phyloP scores from a whole-genome alignment of 2,797 vertebrate genomes.

The Notolepis coatsorum region DNA sequence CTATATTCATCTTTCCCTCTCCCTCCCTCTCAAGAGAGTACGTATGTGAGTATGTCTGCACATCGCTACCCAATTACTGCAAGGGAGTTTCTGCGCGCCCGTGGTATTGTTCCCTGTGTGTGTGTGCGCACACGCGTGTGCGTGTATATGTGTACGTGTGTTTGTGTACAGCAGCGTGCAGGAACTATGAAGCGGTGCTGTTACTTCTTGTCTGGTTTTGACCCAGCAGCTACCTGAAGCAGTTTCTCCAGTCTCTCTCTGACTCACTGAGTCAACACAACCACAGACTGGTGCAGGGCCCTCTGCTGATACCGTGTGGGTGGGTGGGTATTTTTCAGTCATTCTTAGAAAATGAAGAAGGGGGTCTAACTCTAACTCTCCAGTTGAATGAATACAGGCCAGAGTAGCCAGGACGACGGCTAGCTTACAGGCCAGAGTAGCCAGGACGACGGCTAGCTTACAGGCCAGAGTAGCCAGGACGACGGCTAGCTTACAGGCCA shows the following conservation, averaged over 20 bases:
- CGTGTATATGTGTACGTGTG: slow-evolving; percentile 40
- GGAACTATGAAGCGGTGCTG: slow-evolving; percentile 54
- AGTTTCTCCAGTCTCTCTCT: slow-evolving; percentile 69
- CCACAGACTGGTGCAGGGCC: slow-evolving; percentile 35
- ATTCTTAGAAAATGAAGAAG: slow-evolving; percentile 1
- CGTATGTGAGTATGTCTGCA: slow-evolving; percentile 64
- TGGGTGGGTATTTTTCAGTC: not conserved
- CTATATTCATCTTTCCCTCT: not conserved
- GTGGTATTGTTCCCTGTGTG: slow-evolving; percentile 8
- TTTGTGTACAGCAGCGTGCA: slow-evolving; percentile 30
- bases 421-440: too few species aligned
- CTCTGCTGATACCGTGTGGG: slow-evolving; percentile 13
- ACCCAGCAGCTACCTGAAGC: slow-evolving; percentile 75
- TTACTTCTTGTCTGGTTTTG: slow-evolving; percentile 60
- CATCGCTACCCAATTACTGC: slow-evolving; percentile 76
- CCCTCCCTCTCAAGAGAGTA: slow-evolving; percentile 57
- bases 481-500: too few species aligned
- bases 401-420: too few species aligned
- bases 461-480: too few species aligned
- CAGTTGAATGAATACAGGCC: slow-evolving; percentile 28
- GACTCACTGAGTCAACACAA: slow-evolving; percentile 71
- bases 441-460: too few species aligned
- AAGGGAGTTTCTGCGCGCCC: slow-evolving; percentile 11
- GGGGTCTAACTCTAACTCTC: slow-evolving; percentile 3
- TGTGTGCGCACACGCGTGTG: slow-evolving; percentile 34